Conservation (phyloP, 2,888 invertebrate genomes). For the Lasioglossum vierecki region DNA sequence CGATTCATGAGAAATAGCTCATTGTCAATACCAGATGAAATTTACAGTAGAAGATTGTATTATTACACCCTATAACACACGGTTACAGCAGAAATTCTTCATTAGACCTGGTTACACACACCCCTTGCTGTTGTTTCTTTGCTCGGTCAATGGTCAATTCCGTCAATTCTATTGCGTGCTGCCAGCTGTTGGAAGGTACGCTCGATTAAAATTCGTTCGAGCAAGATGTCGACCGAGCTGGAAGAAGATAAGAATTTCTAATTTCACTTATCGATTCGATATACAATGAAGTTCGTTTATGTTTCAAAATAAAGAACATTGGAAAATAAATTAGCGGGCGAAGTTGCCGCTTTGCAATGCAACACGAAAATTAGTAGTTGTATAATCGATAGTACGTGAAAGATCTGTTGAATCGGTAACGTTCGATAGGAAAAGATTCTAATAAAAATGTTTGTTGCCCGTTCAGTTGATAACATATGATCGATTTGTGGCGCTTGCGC, state of each 20-base stretch:
- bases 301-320: background rate
- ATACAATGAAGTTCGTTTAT: background rate
- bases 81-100: slow-evolving; percentile 31
- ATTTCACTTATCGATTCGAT: background rate
- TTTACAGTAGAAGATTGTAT: background rate
- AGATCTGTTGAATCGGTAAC: background rate
- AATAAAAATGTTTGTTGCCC: background rate
- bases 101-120: background rate
- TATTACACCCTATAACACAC: background rate
- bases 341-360: background rate
- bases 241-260: background rate
- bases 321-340: background rate
- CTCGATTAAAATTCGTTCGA: slow-evolving; percentile 22
- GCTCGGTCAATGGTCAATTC: too few species aligned
- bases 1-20: slow-evolving; percentile 27
- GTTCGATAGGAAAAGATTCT: background rate
- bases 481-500: slow-evolving; percentile 59
- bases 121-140: slow-evolving; percentile 7
- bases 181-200: slow-evolving; percentile 54
- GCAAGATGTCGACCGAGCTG: slow-evolving; percentile 16
- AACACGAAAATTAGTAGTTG: background rate
- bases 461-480: slow-evolving; percentile 41
- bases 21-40: background rate
- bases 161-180: slow-evolving; percentile 46
- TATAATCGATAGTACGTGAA: background rate